Evolutionary conservation across 1,140 invertebrate genomes (phyloP), one percentile per base, ranked within the genome.

Genomic region (Cydia fagiglandana): DNA sequence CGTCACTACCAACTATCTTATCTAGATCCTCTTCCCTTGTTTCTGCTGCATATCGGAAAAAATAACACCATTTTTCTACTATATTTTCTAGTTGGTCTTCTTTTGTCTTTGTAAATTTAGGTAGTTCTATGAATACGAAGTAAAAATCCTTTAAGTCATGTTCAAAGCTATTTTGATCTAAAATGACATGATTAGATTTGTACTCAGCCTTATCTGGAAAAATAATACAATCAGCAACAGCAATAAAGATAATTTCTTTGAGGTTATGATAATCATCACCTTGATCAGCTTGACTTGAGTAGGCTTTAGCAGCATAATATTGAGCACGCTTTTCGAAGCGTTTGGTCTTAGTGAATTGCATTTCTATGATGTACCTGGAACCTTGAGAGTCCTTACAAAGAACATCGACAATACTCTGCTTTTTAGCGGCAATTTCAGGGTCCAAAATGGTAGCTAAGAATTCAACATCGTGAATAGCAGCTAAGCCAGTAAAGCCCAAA

Each of bases 201-300:
- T 70, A 70, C 66, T 70, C 66, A 70, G 73, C 30, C 41, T 45
- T 73, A 73, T 73, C 73, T 45, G 73, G 73, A 73, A 73, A 73
- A 45, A 73, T 45, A 73, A 73, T 73, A 28, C 38, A 73, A 47
- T 73, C 73, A 45, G 73, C 73, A 45, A 73, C 38, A 47, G 45
- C 45, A 47, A 47, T 47, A 47, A 47, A 47, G 45, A 47, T 47
- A 47, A 47, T 47, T 64, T 64, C 61, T n/a, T 64, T 64, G n/a
- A 64, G 61, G 61, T 64, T n/a, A 64, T 64, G 61, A n/a, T 64
- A 64, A 9, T 64, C 6, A 64, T 64, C 61, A n/a, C 61, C 61
- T 64, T 64, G 6, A 64, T 17, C 61, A 17, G 61, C 6, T n/a
- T 64, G 61, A 9, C 61, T 64, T 64, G 61, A 64, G 61, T 64